A percentile compares a stretch with the other conserved stretches of the same genome.
Conservation (phyloP, 1,140 invertebrate genomes). For the Drosophila aff. region DNA sequence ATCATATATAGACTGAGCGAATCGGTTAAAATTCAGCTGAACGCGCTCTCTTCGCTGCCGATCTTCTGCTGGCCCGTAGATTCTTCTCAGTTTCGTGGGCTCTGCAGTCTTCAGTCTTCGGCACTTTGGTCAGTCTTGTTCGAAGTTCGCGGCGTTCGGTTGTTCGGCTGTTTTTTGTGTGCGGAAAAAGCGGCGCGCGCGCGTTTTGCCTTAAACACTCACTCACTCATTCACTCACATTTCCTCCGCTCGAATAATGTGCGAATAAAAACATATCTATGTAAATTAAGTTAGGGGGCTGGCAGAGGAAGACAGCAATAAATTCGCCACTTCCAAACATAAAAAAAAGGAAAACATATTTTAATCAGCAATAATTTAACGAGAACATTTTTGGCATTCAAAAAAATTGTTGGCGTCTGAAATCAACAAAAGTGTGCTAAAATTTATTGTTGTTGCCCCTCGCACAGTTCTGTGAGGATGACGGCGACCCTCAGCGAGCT, state of each 20-base stretch:
- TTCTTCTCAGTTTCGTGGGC: conserved; percentile 35
- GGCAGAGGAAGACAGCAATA: conserved; percentile 11
- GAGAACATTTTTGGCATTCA: conserved; percentile 38
- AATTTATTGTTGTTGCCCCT: conserved; percentile 57
- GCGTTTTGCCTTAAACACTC: conserved; percentile 27
- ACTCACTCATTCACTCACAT: conserved; percentile 6
- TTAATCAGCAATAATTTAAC: conserved; percentile 45
- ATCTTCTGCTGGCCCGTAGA: conserved; percentile 29
- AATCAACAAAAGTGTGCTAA: conserved; percentile 61
- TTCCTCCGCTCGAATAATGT: conserved; percentile 27
- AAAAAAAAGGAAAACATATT: conserved; percentile 20
- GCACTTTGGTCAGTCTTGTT: conserved; percentile 69
- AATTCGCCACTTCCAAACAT: conserved; percentile 36
- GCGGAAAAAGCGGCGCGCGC: conserved; percentile 57
- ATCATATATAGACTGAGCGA: conserved; percentile 40
- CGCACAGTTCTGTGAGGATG: conserved; percentile 15
- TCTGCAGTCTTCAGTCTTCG: conserved; percentile 37
- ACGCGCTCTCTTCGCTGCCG: conserved; percentile 13
- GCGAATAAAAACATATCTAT: conserved; percentile 52
- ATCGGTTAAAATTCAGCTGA: conserved; percentile 52
- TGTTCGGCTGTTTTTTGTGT: conserved; percentile 49
- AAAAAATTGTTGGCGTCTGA: conserved; percentile 35
- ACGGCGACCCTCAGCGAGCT: conserved; percentile 25
- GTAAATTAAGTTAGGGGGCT: conserved; percentile 34
- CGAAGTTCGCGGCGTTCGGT: conserved; percentile 80